Base-by-base conservation (phyloP, 2,113 vertebrate species). In the Saccopteryx bilineata region DNA sequence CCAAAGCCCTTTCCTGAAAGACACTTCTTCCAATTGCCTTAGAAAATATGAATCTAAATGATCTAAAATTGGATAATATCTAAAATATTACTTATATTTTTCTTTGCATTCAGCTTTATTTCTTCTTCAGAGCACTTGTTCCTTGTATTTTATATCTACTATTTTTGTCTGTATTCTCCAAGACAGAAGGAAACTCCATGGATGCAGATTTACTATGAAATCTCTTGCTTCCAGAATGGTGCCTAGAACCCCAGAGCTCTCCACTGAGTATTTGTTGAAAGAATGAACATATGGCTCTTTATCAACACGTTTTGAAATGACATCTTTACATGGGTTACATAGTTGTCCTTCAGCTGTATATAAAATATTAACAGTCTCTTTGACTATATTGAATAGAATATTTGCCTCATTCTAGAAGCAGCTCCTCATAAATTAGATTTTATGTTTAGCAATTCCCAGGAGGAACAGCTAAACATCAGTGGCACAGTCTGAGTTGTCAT, bases 201-300 rank as follows among this genome's bases (percentile, higher is more conserved):
- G 63, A 93, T n/a, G 0, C 2, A 63, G 15, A 39, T 78, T 83
- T 11, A 3, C 65, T 90, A 2, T 28, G 56, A 15, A 52, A 19
- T 39, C 28, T 61, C 58, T 75, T 95, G 65, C 52, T 96, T 93
- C 82, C n/a, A 24, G 58, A 56, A 68, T 56, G 7, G n/a, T 76
- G 18, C 60, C 28, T 4, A 71, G 80, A 68, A 39, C 5, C 39
- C 21, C 0, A 0, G 90, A 83, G 21, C 54, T 69, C n/a, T 14
- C 54, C 9, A 48, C 0, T 52, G 61, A 72, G 39, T 23, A 26
- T 58, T 68, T 28, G 26, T 60, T 68, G 68, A 66, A 58, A 93
- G 58, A 85, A 91, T 80, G 52, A 85, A 88, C 19, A 23, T 19
- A 31, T 28, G 17, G n/a, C n/a, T 21, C 31, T 88, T 75, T 74